Evolutionary conservation across 2,888 invertebrate genomes (phyloP).

Genomic region (Acrobeloides nanus): DNA sequence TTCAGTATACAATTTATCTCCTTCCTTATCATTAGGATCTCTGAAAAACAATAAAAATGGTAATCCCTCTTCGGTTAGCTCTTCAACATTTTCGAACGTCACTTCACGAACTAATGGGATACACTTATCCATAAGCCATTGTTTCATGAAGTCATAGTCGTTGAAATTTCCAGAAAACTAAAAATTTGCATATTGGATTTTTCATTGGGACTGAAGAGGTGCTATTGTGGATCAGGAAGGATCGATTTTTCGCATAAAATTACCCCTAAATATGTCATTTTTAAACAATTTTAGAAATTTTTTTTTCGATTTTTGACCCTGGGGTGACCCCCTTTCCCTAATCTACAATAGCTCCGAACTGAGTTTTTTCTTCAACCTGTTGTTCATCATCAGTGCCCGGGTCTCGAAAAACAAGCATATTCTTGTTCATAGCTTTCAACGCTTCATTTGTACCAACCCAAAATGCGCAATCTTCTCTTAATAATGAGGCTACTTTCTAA

Average conservation of each 20-base stretch:
- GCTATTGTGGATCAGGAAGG: too few species aligned
- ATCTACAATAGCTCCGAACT: too few species aligned
- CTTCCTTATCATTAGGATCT: constrained; percentile 71
- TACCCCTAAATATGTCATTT: too few species aligned
- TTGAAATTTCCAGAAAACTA: constrained; percentile 45
- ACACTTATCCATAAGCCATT: constrained; percentile 86
- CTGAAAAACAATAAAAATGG: constrained; percentile 97
- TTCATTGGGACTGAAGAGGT: too few species aligned
- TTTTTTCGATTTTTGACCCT: too few species aligned
- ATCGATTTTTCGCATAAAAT: too few species aligned
- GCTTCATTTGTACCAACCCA: constrained; percentile 67
- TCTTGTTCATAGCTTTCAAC: constrained; percentile 25
- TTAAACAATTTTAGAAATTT: too few species aligned
- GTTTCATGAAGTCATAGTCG: constrained; percentile 68
- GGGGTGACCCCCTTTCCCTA: too few species aligned
- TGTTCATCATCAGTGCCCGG: constrained; percentile 44
- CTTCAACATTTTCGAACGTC: constrained; percentile 96
- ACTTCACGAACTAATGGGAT: constrained; percentile 96
- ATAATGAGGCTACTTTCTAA: constrained; percentile 63
- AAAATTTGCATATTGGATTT: too few species aligned
- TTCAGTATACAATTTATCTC: constrained; percentile 77
- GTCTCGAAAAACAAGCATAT: constrained; percentile 38
- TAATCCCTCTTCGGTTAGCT: constrained; percentile 63
- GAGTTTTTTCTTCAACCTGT: too few species aligned
- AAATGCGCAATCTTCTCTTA: constrained; percentile 91